Percentiles rank a stretch among this genome's conserved stretches.
Evolutionary conservation across 1,140 invertebrate genomes (phyloP).

Genomic region (Drosophila malerkotliana): DNA sequence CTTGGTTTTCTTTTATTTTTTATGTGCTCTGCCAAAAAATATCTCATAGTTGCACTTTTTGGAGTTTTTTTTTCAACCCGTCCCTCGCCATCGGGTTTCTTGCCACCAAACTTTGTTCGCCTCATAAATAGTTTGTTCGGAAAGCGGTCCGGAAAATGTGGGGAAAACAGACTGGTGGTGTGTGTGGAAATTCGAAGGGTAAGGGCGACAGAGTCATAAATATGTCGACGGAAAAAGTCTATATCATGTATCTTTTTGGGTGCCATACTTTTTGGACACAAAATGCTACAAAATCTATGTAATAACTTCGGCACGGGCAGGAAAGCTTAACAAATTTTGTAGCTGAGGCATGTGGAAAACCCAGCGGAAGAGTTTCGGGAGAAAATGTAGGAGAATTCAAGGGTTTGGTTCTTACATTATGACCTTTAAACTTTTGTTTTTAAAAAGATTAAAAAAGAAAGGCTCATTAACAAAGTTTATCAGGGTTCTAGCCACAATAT

Average conservation of each 20-base stretch:
- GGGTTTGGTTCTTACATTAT: not conserved
- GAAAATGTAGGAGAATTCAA: constrained; percentile 1
- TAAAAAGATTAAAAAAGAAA: constrained; percentile 8
- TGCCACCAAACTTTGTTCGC: constrained; percentile 16
- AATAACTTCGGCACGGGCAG: constrained; percentile 56
- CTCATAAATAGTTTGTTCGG: constrained; percentile 55
- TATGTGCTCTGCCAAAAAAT: constrained; percentile 56
- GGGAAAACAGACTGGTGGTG: constrained; percentile 2
- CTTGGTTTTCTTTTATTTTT: constrained; percentile 23
- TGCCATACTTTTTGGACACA: constrained; percentile 73
- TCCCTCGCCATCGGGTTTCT: not conserved
- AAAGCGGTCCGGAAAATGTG: constrained; percentile 26
- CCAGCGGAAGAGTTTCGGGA: constrained; percentile 1
- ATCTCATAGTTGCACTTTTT: constrained; percentile 77
- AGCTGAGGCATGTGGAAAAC: not conserved
- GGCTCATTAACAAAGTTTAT: not conserved
- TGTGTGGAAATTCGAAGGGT: constrained; percentile 4
- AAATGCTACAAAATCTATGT: constrained; percentile 80
- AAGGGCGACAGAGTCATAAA: constrained; percentile 60
- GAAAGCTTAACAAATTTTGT: constrained; percentile 50
- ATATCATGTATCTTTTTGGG: constrained; percentile 58
- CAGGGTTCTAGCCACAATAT: not conserved
- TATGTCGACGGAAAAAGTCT: constrained; percentile 73
- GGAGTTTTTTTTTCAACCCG: constrained; percentile 22
- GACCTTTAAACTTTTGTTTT: not conserved